Evolutionary conservation across 2,113 vertebrate species (phyloP).

Genomic region (Notothenia rossii): DNA sequence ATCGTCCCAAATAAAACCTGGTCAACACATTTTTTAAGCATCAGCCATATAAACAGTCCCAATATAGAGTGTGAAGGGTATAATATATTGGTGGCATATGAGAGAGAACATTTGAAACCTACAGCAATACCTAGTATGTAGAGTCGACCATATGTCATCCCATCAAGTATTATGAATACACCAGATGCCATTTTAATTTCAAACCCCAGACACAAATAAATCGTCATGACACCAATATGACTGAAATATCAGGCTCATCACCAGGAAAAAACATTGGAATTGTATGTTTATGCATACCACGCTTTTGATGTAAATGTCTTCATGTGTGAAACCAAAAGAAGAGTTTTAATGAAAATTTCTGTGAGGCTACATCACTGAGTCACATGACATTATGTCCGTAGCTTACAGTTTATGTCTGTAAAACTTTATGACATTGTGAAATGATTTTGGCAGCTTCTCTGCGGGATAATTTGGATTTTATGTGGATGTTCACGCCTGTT

Average conservation of each 20-base stretch:
- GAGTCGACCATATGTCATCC: not conserved
- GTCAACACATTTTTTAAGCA: not conserved
- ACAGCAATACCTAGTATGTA: not conserved
- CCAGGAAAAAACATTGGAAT: too few species aligned
- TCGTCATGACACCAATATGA: not conserved
- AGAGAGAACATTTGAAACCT: slow-evolving; percentile 4
- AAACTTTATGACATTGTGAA: not conserved
- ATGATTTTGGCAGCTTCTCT: not conserved
- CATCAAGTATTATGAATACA: not conserved
- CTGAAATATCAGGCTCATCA: not conserved
- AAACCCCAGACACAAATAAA: not conserved
- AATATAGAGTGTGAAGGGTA: not conserved
- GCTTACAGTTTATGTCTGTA: not conserved
- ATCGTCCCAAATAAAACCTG: not conserved
- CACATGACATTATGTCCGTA: too few species aligned
- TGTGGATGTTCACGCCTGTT: slow-evolving; percentile 14
- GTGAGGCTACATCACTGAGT: too few species aligned
- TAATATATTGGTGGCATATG: not conserved
- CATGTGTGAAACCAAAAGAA: too few species aligned
- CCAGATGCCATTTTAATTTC: not conserved
- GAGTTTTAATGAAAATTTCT: too few species aligned
- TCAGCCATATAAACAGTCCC: not conserved
- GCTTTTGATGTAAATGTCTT: too few species aligned
- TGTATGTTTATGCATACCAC: too few species aligned
- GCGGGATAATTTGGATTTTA: not conserved